These are phyloP conservation scores for Leptothorax acervorum DNA, from an alignment of 2,888 invertebrate species.

Conservation along the genomic window DNA sequence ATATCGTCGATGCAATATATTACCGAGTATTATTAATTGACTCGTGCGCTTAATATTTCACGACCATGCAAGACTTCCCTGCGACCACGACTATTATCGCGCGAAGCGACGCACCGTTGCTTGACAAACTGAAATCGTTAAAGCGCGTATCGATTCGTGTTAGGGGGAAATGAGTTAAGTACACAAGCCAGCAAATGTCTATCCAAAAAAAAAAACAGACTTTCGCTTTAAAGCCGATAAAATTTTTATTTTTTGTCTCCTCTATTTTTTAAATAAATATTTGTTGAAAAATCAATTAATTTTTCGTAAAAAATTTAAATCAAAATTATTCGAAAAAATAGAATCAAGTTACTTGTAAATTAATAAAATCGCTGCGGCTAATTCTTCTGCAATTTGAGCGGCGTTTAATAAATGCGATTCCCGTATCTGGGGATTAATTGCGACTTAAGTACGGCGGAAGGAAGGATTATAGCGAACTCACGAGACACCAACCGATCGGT, in stretches of 20 bases:
- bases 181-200: background rate
- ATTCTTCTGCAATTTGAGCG: slow-evolving; percentile 9
- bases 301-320: background rate
- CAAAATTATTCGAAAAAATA: background rate
- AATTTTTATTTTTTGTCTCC: background rate
- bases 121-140: background rate
- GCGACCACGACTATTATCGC: background rate
- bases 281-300: slow-evolving; percentile 8
- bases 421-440: slow-evolving; percentile 10
- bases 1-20: background rate
- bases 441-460: slow-evolving; percentile 38
- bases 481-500: slow-evolving; percentile 51
- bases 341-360: background rate
- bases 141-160: slow-evolving; percentile 7
- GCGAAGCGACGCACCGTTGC: background rate
- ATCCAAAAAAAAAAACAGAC: background rate
- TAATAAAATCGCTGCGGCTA: background rate
- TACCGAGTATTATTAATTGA: background rate
- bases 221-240: background rate
- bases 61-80: background rate
- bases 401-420: slow-evolving; percentile 8
- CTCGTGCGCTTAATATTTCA: background rate
- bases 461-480: slow-evolving; percentile 44
- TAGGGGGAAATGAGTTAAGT: background rate
- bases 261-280: background rate